Evolutionary conservation across 2,888 invertebrate genomes (phyloP), one percentile per base, ranked within the genome.

Genomic region (Agonopterix alstromeriana): DNA sequence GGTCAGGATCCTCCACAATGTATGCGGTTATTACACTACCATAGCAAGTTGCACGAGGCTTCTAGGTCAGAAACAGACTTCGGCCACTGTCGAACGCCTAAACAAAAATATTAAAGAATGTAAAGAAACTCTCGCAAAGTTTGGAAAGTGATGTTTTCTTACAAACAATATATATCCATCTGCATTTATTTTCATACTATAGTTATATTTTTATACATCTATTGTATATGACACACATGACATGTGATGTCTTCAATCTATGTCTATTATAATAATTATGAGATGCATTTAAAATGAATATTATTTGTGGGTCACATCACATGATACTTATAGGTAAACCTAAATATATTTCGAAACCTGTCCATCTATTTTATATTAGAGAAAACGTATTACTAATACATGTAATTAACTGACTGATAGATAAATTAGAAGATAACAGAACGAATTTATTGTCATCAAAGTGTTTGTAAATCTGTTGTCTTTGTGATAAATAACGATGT

Each of bases 1-100:
- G 45, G 92, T 97, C 9, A 90, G 94, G 41, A 90, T 97, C 47
- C 92, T 97, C 64, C 93, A 94, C 73, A 97, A 97, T 50, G 87
- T 87, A 8, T 86, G 86, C 72, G 87, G 87, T 0, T 84, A 82
- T 57, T 63, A 65, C 60, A 87, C 87, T 2, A 81, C 77, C 40
- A 82, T 82, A 50, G 73, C 62, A 12, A 82, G 78, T 55, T 86
- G 86, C 58, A 61, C 58, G n/a, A 62, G 86, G 14, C 70, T 87
- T 56, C 77, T 94, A 40, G 77, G 87, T 45, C 82, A 90, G 50
- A 90, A 90, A 49, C 91, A 92, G 57, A 92, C 93, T 0, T 91
- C 93, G 4, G 94, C 95, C n/a, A 93, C 94, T 51, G 92, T 91
- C 61, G 95, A 96, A 69, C 90, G 96, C 36, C 90, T 96, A 51